These are phyloP conservation scores for Dinoponera quadriceps DNA, from an alignment of 1,140 invertebrate genomes.

Conservation along the genomic window DNA sequence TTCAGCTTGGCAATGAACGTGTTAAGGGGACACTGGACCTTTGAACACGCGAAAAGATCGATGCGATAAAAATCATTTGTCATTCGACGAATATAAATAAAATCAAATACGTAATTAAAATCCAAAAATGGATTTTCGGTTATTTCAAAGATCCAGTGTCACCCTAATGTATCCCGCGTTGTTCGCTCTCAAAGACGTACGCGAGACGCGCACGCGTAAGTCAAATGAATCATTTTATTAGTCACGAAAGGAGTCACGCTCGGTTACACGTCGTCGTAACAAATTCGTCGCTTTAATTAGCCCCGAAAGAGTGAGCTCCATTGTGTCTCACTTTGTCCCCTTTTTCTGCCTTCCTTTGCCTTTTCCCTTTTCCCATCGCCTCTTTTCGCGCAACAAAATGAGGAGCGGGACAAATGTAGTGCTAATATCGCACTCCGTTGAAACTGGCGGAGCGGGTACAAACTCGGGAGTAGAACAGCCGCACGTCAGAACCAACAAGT, in stretches of 20 bases:
- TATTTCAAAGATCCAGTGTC: too few relatives aligned
- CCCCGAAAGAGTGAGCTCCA: slow-evolving; percentile 11
- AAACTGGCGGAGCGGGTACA: slow-evolving; percentile 47
- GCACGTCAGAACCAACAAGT: slow-evolving; percentile 65
- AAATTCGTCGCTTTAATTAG: slow-evolving; percentile 65
- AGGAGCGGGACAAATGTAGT: slow-evolving; percentile 48
- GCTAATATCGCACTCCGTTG: slow-evolving; percentile 44
- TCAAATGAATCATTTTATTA: slow-evolving; percentile 30
- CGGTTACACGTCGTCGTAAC: slow-evolving; percentile 25
- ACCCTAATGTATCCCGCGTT: not conserved
- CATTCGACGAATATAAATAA: too few relatives aligned
- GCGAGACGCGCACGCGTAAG: not conserved
- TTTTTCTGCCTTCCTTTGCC: too few relatives aligned
- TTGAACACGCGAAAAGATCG: too few relatives aligned
- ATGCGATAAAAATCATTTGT: too few relatives aligned
- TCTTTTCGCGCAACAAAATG: slow-evolving; percentile 59
- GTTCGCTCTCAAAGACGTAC: not conserved
- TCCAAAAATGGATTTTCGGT: too few relatives aligned
- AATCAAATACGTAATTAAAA: too few relatives aligned
- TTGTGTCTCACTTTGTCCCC: slow-evolving; percentile 49
- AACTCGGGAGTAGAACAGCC: slow-evolving; percentile 31
- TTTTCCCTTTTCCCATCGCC: not conserved
- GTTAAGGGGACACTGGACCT: too few relatives aligned
- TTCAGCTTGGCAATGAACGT: too few relatives aligned
- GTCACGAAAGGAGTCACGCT: not conserved